phyloP scores from a whole-genome alignment of 1,140 invertebrate genomes.

The Drosophila pachea region DNA sequence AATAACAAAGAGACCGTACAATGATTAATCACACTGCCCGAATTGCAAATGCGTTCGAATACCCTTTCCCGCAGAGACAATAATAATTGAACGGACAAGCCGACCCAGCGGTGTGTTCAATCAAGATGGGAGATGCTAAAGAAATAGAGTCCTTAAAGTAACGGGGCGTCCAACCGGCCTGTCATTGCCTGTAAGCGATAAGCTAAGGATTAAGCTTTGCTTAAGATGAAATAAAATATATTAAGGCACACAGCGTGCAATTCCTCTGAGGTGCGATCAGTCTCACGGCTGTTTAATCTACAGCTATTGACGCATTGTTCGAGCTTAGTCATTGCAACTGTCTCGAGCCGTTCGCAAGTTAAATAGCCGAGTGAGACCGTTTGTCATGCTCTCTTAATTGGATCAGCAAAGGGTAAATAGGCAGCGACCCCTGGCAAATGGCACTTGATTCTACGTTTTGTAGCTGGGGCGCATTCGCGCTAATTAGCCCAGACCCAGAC shows the following conservation, averaged over 20 bases:
- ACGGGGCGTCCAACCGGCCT: too few relatives aligned
- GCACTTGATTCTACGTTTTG: conserved; percentile 18
- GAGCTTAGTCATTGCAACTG: background rate
- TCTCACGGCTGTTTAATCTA: background rate
- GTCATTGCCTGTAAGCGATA: too few relatives aligned
- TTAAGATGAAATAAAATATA: too few relatives aligned
- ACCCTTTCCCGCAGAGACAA: conserved; percentile 40
- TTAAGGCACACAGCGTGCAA: too few relatives aligned
- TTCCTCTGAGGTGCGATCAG: background rate
- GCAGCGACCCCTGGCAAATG: conserved; percentile 7
- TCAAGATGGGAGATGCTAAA: too few relatives aligned
- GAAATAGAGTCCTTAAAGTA: too few relatives aligned
- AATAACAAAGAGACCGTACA: conserved; percentile 39
- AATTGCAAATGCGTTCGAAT: conserved; percentile 49
- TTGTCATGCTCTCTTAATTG: conserved; percentile 30
- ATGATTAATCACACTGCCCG: conserved; percentile 66
- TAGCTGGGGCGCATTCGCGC: conserved; percentile 57
- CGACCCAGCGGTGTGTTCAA: too few relatives aligned
- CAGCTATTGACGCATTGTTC: background rate
- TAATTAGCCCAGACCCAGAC: conserved; percentile 69
- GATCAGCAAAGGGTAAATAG: conserved; percentile 37
- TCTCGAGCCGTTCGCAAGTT: conserved; percentile 1
- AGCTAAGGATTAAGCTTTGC: too few relatives aligned
- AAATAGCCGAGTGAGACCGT: conserved; percentile 18
- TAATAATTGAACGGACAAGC: too few relatives aligned